Percentiles rank a stretch among this genome's conserved stretches.
phyloP scores from a whole-genome alignment of 2,888 invertebrate species.

The Caenorhabditis sp. region DNA sequence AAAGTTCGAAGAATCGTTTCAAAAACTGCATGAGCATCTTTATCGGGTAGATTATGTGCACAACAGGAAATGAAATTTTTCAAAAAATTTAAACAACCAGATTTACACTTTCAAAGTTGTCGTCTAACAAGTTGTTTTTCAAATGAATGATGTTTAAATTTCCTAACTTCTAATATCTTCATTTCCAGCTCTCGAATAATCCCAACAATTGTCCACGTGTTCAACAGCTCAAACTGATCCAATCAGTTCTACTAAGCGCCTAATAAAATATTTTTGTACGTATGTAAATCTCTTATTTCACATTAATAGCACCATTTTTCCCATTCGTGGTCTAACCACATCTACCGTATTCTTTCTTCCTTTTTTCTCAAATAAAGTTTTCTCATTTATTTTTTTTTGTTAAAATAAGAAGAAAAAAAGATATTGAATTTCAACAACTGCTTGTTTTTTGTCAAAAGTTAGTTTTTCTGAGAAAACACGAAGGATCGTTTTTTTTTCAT shows the following conservation, averaged over 20 bases:
- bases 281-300: neutral
- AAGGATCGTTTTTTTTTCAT: neutral
- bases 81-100: too few species aligned
- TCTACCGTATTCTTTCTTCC: neutral
- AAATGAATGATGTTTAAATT: too few species aligned
- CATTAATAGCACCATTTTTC: neutral
- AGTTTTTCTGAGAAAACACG: neutral
- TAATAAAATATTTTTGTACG: neutral
- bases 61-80: too few species aligned
- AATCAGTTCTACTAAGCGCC: constrained; percentile 22
- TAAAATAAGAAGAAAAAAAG: neutral
- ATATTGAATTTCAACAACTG: constrained; percentile 1
- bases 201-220: constrained; percentile 7
- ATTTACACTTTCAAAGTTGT: too few species aligned
- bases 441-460: neutral
- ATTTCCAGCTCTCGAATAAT: constrained; percentile 1
- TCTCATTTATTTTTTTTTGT: neutral
- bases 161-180: neutral
- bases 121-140: too few species aligned
- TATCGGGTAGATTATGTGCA: too few species aligned
- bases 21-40: too few species aligned
- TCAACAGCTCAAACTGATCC: constrained; percentile 37
- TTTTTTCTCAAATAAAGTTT: neutral
- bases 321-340: neutral
- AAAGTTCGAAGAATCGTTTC: too few species aligned